A percentile compares a stretch with the other conserved stretches of the same genome.
Conservation (phyloP, 2,113 vertebrate genomes). For the Gadus chalcogrammus region DNA sequence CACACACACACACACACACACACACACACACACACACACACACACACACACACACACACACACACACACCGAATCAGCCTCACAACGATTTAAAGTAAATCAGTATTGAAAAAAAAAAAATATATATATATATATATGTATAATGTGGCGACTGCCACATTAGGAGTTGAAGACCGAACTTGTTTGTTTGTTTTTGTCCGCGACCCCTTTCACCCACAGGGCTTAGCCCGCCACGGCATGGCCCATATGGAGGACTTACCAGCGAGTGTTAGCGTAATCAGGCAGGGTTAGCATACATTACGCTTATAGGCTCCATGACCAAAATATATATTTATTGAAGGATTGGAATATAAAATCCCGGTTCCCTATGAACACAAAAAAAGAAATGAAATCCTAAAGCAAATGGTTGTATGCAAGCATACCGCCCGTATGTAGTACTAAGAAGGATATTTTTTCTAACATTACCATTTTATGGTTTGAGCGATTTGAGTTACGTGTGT, state of each 20-base stretch:
- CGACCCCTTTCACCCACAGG: slow-evolving; percentile 34
- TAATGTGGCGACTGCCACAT: slow-evolving; percentile 14
- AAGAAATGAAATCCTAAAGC: too few species aligned
- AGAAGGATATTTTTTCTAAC: too few species aligned
- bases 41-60: not conserved
- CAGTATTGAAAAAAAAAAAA: slow-evolving; percentile 29
- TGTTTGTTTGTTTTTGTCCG: slow-evolving; percentile 19
- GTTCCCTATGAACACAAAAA: slow-evolving; percentile 17
- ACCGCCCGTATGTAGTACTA: too few species aligned
- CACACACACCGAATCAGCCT: slow-evolving; percentile 2
- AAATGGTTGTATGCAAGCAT: too few species aligned
- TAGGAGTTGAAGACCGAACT: slow-evolving; percentile 43
- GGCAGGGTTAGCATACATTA: slow-evolving; percentile 40
- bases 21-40: not conserved
- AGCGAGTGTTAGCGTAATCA: slow-evolving; percentile 9
- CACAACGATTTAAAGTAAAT: slow-evolving; percentile 36
- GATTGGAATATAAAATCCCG: slow-evolving; percentile 40
- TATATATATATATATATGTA: too few species aligned
- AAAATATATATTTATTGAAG: slow-evolving; percentile 9
- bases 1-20: not conserved
- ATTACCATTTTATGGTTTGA: too few species aligned
- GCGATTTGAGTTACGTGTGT: too few species aligned
- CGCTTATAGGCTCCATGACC: not conserved
- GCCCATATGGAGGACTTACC: slow-evolving; percentile 34
- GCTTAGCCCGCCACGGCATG: slow-evolving; percentile 26